Percentiles rank a stretch among this genome's conserved stretches.
Evolutionary conservation across 2,113 vertebrate species (phyloP).

Genomic region (Lucifuga dentata): DNA sequence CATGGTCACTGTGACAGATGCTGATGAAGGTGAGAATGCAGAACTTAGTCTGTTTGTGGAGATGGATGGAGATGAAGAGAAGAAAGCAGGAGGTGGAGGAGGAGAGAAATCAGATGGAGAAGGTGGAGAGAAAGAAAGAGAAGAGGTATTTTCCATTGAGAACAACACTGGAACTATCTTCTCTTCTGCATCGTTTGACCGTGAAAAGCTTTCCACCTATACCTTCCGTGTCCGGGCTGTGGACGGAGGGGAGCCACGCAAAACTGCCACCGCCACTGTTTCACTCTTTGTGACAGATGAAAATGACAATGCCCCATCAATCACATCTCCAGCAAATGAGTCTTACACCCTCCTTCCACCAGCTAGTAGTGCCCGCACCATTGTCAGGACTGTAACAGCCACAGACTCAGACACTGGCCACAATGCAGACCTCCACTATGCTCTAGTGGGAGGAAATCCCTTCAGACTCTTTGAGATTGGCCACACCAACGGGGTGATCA

Average conservation of each 20-base stretch:
- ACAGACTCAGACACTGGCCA: slow-evolving; percentile 89
- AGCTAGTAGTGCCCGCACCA: slow-evolving; percentile 89
- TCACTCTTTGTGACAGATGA: slow-evolving; percentile 96
- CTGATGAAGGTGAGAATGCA: slow-evolving; percentile 92
- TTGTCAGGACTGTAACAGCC: slow-evolving; percentile 90
- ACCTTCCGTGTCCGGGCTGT: slow-evolving; percentile 94
- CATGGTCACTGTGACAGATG: slow-evolving; percentile 97
- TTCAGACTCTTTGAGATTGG: slow-evolving; percentile 95
- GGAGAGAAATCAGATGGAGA: slow-evolving; percentile 77
- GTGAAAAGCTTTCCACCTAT: slow-evolving; percentile 92
- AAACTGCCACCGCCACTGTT: slow-evolving; percentile 92
- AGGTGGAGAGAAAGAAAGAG: slow-evolving; percentile 59
- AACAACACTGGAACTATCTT: slow-evolving; percentile 98
- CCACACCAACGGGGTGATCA: slow-evolving; percentile 91
- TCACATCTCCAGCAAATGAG: slow-evolving; percentile 90
- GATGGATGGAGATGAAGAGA: slow-evolving; percentile 79
- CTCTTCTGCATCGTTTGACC: slow-evolving; percentile 91
- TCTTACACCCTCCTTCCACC: slow-evolving; percentile 92
- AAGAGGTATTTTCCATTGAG: slow-evolving; percentile 88
- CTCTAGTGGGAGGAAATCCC: slow-evolving; percentile 94
- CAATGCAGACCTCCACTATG: slow-evolving; percentile 92
- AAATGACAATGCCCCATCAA: slow-evolving; percentile 92
- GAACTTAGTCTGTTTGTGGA: slow-evolving; percentile 92
- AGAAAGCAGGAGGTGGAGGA: too few species aligned
- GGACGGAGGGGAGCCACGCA: slow-evolving; percentile 91